Conservation (phyloP, 2,797 vertebrate genomes). For the Cossypha polioptera region DNA sequence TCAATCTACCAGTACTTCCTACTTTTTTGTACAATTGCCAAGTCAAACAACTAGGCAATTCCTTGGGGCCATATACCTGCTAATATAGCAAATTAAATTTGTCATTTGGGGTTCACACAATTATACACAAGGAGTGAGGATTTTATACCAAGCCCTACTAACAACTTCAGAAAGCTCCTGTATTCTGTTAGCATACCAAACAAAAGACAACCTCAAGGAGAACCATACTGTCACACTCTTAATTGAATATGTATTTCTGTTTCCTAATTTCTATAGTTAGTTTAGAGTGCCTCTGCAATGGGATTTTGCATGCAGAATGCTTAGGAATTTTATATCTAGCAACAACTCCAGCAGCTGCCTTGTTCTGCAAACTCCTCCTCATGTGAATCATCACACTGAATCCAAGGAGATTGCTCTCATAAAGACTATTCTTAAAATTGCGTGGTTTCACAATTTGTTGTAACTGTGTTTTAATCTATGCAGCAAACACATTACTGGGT, state of each 20-base stretch:
- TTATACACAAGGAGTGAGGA: background rate
- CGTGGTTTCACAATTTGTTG: background rate
- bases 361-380: background rate
- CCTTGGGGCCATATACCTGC: background rate
- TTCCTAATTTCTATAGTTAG: background rate
- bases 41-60: background rate
- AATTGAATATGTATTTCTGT: background rate
- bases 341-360: background rate
- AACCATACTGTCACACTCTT: background rate
- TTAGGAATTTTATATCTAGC: background rate
- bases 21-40: background rate
- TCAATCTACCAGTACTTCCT: background rate
- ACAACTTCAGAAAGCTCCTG: background rate
- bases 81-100: background rate
- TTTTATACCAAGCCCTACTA: background rate
- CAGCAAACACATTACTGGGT: fast-evolving
- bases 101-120: background rate
- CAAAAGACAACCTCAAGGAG: background rate
- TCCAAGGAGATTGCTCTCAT: background rate
- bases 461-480: background rate
- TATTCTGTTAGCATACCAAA: background rate
- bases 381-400: background rate
- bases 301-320: background rate
- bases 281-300: background rate
- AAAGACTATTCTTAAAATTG: background rate